Evolutionary conservation across 1,140 invertebrate genomes (phyloP).

Genomic region (Bombus balteatus): DNA sequence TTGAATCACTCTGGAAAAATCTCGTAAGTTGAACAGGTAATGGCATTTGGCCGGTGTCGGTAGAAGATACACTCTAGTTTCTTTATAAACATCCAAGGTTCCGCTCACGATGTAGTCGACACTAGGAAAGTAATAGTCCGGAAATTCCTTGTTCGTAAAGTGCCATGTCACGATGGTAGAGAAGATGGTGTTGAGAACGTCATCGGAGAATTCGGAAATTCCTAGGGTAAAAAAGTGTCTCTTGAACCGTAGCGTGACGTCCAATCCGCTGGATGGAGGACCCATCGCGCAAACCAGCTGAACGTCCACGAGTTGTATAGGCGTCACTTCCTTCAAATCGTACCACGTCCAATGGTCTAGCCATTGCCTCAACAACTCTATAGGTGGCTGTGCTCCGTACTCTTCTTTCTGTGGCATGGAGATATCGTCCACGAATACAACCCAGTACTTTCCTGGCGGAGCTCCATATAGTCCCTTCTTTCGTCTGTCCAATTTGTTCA

Average conservation of each 20-base stretch:
- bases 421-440: constrained; percentile 97
- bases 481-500: constrained; percentile 96
- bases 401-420: constrained; percentile 95
- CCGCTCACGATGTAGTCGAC: constrained; percentile 92
- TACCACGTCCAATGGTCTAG: constrained; percentile 97
- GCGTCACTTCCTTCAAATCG: constrained; percentile 92
- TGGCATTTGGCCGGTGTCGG: constrained; percentile 96
- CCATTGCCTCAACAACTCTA: constrained; percentile 95
- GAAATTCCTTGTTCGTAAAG: constrained; percentile 93
- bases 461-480: constrained; percentile 86
- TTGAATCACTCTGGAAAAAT: constrained; percentile 96
- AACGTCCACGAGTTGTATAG: constrained; percentile 93
- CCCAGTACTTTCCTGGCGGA: constrained; percentile 78
- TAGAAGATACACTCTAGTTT: constrained; percentile 90
- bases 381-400: constrained; percentile 96
- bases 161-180: constrained; percentile 96
- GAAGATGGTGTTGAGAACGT: constrained; percentile 94
- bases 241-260: constrained; percentile 93
- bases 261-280: constrained; percentile 91
- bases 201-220: constrained; percentile 96
- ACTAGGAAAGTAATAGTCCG: constrained; percentile 93
- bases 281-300: constrained; percentile 95
- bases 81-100: constrained; percentile 94
- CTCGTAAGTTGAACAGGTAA: constrained; percentile 97
- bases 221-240: constrained; percentile 95